Conservation (phyloP, 2,888 invertebrate genomes). For the Nymphalis polychloros region DNA sequence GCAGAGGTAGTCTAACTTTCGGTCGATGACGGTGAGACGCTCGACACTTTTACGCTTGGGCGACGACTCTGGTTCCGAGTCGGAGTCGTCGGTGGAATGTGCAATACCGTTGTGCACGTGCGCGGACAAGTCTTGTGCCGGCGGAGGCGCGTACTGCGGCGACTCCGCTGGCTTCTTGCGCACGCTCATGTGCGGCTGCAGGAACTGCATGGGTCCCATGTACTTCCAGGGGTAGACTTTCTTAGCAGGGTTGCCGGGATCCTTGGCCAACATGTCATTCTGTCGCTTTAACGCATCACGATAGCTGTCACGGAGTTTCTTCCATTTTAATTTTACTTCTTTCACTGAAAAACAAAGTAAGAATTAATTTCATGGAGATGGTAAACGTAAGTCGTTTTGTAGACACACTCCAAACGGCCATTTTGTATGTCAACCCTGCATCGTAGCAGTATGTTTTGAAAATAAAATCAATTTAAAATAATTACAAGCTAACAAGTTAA, state of each 20-base stretch:
- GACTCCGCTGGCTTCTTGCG: conserved; percentile 61
- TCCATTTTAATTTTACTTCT: conserved; percentile 75
- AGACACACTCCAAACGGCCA: too few species aligned
- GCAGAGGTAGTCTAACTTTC: conserved; percentile 64
- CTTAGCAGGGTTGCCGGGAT: conserved; percentile 51
- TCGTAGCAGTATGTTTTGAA: too few species aligned
- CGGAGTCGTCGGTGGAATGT: conserved; percentile 46
- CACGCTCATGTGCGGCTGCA: conserved; percentile 75
- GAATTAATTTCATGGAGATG: background rate
- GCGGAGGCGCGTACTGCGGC: conserved; percentile 43
- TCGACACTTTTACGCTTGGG: conserved; percentile 53
- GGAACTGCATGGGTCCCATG: conserved; percentile 71
- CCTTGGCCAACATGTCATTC: conserved; percentile 64
- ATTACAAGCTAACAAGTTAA: too few species aligned
- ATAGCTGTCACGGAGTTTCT: conserved; percentile 75
- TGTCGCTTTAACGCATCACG: conserved; percentile 74
- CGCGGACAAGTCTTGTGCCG: conserved; percentile 29
- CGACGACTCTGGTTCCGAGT: conserved; percentile 49
- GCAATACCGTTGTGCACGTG: conserved; percentile 29
- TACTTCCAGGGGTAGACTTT: conserved; percentile 73
- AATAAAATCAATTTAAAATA: too few species aligned
- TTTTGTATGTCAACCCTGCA: too few species aligned
- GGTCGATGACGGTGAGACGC: conserved; percentile 57
- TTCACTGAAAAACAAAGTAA: conserved; percentile 58
- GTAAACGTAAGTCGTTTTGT: too few species aligned